Conservation (phyloP, 23 tunicate species). For the Trididemnum nubilum region DNA sequence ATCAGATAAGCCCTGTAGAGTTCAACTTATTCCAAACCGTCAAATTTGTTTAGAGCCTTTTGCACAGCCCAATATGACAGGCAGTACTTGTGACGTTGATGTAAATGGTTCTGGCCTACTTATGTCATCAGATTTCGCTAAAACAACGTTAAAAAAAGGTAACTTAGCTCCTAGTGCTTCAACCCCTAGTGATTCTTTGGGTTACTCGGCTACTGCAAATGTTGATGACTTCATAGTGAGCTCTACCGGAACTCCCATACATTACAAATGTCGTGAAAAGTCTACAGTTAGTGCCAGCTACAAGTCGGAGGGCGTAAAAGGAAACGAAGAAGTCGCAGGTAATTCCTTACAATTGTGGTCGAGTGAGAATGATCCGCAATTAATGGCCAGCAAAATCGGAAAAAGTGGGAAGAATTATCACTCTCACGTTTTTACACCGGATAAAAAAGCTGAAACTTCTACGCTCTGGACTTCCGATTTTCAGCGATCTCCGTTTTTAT, state of each 20-base stretch:
- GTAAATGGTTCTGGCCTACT: neutral
- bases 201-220: neutral
- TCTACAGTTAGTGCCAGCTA: neutral
- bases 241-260: neutral
- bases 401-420: neutral
- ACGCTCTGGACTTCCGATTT: constrained; percentile 22
- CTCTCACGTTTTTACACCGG: constrained; percentile 12
- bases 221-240: neutral
- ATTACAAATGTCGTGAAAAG: neutral
- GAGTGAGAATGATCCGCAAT: neutral
- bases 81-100: constrained; percentile 13
- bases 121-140: constrained; percentile 15
- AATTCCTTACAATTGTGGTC: neutral
- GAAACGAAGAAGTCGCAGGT: neutral
- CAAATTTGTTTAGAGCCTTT: neutral
- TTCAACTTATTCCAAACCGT: neutral
- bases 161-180: neutral
- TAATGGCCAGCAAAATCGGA: neutral
- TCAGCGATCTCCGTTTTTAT: neutral
- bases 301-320: constrained; percentile 13
- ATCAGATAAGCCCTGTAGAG: neutral
- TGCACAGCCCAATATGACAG: neutral
- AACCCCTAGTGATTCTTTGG: neutral
- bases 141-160: neutral
- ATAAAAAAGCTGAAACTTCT: neutral